Evolutionary conservation across 2,888 invertebrate genomes (phyloP).

Genomic region (Apodemia mormo): DNA sequence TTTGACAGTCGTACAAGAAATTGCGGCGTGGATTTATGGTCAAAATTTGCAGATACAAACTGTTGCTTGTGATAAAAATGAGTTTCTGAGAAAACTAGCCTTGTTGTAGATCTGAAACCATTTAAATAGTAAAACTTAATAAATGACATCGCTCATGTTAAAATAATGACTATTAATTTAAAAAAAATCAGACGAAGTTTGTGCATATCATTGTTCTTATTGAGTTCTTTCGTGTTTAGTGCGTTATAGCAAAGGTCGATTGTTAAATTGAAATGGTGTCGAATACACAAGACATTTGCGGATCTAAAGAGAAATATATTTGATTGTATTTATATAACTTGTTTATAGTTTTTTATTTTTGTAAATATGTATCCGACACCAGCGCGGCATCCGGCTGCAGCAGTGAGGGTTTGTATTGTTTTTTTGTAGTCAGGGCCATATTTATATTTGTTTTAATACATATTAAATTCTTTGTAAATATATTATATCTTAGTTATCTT

Average conservation of each 20-base stretch:
- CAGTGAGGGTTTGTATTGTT: slow-evolving; percentile 84
- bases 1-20: slow-evolving; percentile 3
- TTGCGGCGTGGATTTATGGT: slow-evolving; percentile 77
- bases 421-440: slow-evolving; percentile 34
- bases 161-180: slow-evolving; percentile 71
- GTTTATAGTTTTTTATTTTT: slow-evolving; percentile 39
- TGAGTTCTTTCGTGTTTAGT: slow-evolving; percentile 62
- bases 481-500: slow-evolving; percentile 38
- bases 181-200: slow-evolving; percentile 76
- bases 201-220: slow-evolving; percentile 77
- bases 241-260: slow-evolving; percentile 68
- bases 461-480: slow-evolving; percentile 28
- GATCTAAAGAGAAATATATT: slow-evolving; percentile 65
- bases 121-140: slow-evolving; percentile 42
- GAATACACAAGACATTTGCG: slow-evolving; percentile 54
- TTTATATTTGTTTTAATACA: slow-evolving; percentile 10
- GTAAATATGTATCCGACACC: slow-evolving; percentile 87
- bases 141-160: slow-evolving; percentile 48
- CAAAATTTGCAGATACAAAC: slow-evolving; percentile 54
- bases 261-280: slow-evolving; percentile 64
- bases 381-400: slow-evolving; percentile 88
- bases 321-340: slow-evolving; percentile 51
- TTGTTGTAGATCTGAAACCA: slow-evolving; percentile 5
- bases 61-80: slow-evolving; percentile 47
- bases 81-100: slow-evolving; percentile 25